Base-by-base conservation (phyloP, 1,140 invertebrate species). In the Bombus polaris region DNA sequence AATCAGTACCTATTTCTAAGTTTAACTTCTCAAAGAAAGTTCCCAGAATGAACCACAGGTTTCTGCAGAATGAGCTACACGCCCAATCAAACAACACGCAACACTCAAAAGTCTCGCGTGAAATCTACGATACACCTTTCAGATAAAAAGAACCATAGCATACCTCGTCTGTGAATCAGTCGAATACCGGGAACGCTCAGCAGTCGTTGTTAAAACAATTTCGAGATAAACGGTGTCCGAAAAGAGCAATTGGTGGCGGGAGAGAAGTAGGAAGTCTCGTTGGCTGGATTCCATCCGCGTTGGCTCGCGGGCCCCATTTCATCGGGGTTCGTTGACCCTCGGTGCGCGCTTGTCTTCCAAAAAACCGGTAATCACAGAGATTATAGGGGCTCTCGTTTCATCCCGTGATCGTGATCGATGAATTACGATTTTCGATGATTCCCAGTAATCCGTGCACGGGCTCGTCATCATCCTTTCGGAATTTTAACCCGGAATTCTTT, bases 331-430 rank as follows among this genome's bases (percentile, higher is more conserved):
- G 66, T 90, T 81, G 65, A 83, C 39, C 80, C n/a, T 32, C 28
- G 70, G 15, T 47, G 71, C 71, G 44, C 47, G 62, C 32, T 68
- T n/a, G 28, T 79, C 57, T 84, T 65, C 78, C 44, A 86, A 77
- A 72, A 77, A 70, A 62, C 77, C 42, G 78, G 77, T 18, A 86
- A 88, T 88, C 78, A 65, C 57, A 71, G 44, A 83, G 76, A 90
- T 90, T 90, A 90, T 75, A 87, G 77, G 76, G 68, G 18, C 71
- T 59, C 44, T 9, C 18, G 42, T 71, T 74, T 80, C 57, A 32
- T 62, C 65, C 35, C 73, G 59, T 37, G 44, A 59, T 78, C 70
- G 62, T 74, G 86, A 90, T 87, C 86, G 83, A 90, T 85, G 74
- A 87, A 82, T 47, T 80, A 78, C 53, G 76, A 72, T 87, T 81